These are phyloP conservation scores for Aphyosemion australe DNA, from an alignment of 2,113 vertebrate genomes.

Conservation along the genomic window DNA sequence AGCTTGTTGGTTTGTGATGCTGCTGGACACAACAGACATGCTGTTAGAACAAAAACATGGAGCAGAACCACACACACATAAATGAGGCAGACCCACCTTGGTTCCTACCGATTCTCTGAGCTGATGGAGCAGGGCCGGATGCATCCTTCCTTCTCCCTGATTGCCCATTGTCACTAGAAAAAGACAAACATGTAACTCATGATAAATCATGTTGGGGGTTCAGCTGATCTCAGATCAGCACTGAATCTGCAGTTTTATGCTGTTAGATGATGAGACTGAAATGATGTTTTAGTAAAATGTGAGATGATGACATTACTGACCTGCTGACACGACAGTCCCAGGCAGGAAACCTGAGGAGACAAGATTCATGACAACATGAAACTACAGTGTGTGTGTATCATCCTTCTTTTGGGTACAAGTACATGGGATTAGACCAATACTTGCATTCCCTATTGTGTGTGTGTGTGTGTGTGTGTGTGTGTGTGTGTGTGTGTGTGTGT, in stretches of 20 bases:
- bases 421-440: too few species aligned
- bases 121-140: neutral
- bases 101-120: conserved; percentile 9
- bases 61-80: neutral
- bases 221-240: too few species aligned
- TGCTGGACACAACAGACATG: conserved; percentile 8
- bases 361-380: neutral
- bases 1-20: neutral
- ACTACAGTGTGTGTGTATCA: neutral
- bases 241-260: too few species aligned
- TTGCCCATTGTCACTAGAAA: conserved; percentile 28
- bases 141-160: conserved; percentile 17
- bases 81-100: conserved; percentile 11
- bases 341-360: conserved; percentile 64
- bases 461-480: neutral
- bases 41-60: neutral
- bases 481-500: neutral
- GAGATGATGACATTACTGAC: conserved; percentile 31
- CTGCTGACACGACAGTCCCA: conserved; percentile 73
- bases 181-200: neutral
- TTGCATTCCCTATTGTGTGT: neutral
- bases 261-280: too few species aligned
- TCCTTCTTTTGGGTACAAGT: too few species aligned
- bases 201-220: neutral
- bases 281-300: too few species aligned